Evolutionary conservation across 2,888 invertebrate genomes (phyloP), one percentile per base, ranked within the genome.

Genomic region (Caenorhabditis sinica): DNA sequence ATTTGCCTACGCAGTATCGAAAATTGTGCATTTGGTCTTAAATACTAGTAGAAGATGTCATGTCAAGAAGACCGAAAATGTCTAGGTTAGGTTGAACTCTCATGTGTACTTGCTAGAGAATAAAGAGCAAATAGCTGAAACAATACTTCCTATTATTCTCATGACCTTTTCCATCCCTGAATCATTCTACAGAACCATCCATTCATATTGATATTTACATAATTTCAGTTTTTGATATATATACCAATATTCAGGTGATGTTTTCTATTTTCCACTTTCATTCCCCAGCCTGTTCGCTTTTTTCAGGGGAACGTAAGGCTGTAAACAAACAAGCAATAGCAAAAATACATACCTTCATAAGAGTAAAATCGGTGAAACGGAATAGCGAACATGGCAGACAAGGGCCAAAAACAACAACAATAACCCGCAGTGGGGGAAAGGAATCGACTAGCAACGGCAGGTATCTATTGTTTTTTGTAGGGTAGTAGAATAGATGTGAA

Each of bases 301-400:
- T 51, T 43, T 28, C 4, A 28, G 8, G 20, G 25, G 5, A 33
- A 17, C 28, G 13, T 8, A 23, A 23, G 20, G 15, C 36, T 43
- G 58, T 68, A 81, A 81, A 81, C 68, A 66, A 73, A 72, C 43
- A 73, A 61, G 20, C 60, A 43, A 51, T 36, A 68, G 53, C 68
- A 69, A 56, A 72, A 58, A 66, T 23, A 74, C 73, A 69, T 74
- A 73, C 69, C 74, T 66, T 83, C 83, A 73, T 69, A 72, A 28
- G 77, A 79, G 63, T 79, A 83, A 66, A 83, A 61, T 58, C 77
- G 72, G 61, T 83, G 83, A 73, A 79, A 77, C 69, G 83, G 83
- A 83, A 83, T 83, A 68, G 77, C 83, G 69, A 83, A 83, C 83
- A 83, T 83, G 71, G 51, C 45, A 56, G 23, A 13, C 17, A 9